Evolutionary conservation across 1,140 invertebrate species (phyloP), one percentile per base, ranked within the genome.

Genomic region (Drosophila mojavensis): DNA sequence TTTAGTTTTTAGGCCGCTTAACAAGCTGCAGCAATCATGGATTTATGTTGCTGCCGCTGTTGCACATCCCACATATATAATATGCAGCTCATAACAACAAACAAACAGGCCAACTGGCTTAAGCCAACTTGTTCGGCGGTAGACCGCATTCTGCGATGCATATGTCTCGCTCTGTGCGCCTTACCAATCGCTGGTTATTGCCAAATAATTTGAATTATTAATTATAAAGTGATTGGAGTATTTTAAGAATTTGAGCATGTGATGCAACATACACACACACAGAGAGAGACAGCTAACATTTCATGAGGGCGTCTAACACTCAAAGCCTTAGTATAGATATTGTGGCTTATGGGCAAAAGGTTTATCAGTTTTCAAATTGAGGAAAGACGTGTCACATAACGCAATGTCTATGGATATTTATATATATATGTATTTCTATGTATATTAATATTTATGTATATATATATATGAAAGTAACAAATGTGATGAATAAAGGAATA

Each of bases 21-120:
- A 83, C 83, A 75, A 83, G 77, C 73, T 56, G 79, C 80, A 89
- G 79, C 77, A 89, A 69, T 83, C 76, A 78, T 70, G 36, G 55
- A 62, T 45, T 61, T 50, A 24, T 59, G 51, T 45, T 56, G 43
- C 51, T 39, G 17, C 17, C 59, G 33, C 56, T 75, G 73, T 76
- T 89, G 83, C 84, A 90, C 84, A 89, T 90, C 85, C 84, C 84
- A 89, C 84, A 90, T 90, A 90, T 90, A 71, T 78, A 72, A 81
- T 68, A 71, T 60, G 70, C 67, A 74, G 75, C 67, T 72, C 60
- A 83, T 73, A 86, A 79, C 61, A 70, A 28, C 60, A 63, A 70
- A 28, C 60, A 63, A 63, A 75, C 78, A 45, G 77, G 81, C 69
- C 73, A 68, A 78, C 51, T 63, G 41, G 76, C 55, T 61, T 56